Percentiles rank a stretch among this genome's conserved stretches.
These are phyloP conservation scores for Motacilla tschutschensis DNA, from an alignment of 2,113 vertebrate species.

Conservation along the genomic window DNA sequence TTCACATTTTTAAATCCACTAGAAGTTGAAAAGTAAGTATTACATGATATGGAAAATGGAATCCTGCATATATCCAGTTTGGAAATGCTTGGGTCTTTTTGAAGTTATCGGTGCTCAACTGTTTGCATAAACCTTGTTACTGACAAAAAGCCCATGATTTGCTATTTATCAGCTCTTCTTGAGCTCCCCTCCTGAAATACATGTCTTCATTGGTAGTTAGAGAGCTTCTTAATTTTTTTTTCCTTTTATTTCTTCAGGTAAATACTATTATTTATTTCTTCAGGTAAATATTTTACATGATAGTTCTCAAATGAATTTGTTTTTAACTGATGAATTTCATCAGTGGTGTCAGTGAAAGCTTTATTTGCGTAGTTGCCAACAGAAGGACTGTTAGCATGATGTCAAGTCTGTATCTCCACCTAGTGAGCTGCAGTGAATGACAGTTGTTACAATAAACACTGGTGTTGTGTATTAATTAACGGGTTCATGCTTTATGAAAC, in stretches of 20 bases:
- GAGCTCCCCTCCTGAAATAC: neutral
- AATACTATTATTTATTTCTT: neutral
- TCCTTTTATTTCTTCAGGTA: neutral
- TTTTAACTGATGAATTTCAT: neutral
- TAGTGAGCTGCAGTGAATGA: neutral
- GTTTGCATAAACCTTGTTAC: neutral
- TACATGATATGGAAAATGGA: neutral
- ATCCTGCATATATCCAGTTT: neutral
- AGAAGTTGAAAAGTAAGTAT: constrained; percentile 65
- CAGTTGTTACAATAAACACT: neutral
- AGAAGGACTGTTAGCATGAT: neutral
- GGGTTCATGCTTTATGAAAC: neutral
- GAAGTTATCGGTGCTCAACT: neutral
- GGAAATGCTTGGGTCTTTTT: neutral
- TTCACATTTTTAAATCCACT: constrained; percentile 55
- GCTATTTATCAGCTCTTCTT: neutral
- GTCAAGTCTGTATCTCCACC: neutral
- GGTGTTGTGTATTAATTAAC: neutral
- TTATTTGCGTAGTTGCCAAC: neutral
- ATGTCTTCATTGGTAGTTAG: neutral
- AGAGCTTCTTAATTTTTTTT: neutral
- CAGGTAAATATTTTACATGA: neutral
- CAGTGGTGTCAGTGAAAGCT: neutral
- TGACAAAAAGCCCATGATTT: neutral
- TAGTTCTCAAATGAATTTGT: neutral